Evolutionary conservation across 2,888 invertebrate species (phyloP).

Genomic region (Ophion obscuratus): DNA sequence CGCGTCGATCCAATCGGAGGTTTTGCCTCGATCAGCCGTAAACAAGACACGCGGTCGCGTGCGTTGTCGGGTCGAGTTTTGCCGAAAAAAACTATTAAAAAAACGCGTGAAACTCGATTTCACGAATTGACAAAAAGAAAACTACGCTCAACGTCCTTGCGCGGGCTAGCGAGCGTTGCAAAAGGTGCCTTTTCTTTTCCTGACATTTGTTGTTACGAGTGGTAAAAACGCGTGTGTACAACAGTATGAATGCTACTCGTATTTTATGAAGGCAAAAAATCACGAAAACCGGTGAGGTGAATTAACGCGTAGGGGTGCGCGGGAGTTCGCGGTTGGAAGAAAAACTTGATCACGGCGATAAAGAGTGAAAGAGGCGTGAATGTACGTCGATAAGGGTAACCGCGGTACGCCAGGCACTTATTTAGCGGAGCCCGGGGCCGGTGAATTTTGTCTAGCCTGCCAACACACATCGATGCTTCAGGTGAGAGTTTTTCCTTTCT

Average conservation of each 20-base stretch:
- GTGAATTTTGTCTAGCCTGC: slow-evolving; percentile 74
- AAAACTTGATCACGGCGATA: no score
- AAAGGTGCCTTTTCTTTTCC: not conserved
- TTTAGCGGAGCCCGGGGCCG: slow-evolving; percentile 71
- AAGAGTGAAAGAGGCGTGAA: slow-evolving; percentile 62
- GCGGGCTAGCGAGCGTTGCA: not conserved
- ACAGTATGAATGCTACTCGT: not conserved
- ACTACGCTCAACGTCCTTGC: not conserved
- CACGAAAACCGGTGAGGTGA: not conserved
- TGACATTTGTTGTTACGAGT: not conserved
- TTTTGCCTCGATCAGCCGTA: slow-evolving; percentile 54
- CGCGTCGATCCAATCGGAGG: slow-evolving; percentile 42
- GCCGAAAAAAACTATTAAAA: slow-evolving; percentile 7
- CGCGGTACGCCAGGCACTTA: slow-evolving; percentile 73
- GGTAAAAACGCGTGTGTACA: not conserved
- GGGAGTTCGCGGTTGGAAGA: not conserved
- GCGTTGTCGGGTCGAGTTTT: slow-evolving; percentile 22
- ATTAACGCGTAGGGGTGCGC: not conserved
- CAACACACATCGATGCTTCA: slow-evolving; percentile 81
- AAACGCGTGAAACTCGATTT: no score
- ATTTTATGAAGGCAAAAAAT: no score
- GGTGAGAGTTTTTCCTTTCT: slow-evolving; percentile 71
- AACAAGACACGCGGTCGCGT: slow-evolving; percentile 59
- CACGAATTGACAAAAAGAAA: not conserved
- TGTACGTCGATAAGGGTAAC: slow-evolving; percentile 73